Conservation (phyloP, 1,140 invertebrate genomes). For the Cydia splendana region DNA sequence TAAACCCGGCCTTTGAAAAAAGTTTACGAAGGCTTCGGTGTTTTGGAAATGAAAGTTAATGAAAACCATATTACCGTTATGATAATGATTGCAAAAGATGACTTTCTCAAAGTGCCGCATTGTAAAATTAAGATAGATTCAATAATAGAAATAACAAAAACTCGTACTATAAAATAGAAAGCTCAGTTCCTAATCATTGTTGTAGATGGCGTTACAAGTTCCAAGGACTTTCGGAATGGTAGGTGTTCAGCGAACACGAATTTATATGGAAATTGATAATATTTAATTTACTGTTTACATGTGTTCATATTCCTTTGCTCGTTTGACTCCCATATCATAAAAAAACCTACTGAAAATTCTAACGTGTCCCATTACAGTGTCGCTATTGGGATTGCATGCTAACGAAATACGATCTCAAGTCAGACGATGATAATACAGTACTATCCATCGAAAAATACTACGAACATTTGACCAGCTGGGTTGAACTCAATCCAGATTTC, state of each 20-base stretch:
- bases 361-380: conserved; percentile 47
- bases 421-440: conserved; percentile 30
- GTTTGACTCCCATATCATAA: neutral
- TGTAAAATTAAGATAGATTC: too few relatives aligned
- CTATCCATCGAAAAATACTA: conserved; percentile 52
- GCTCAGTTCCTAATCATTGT: neutral
- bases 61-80: neutral
- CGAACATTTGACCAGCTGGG: conserved; percentile 54
- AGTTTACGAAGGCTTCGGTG: neutral
- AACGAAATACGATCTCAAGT: conserved; percentile 50
- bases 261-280: neutral
- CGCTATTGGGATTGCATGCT: conserved; percentile 54
- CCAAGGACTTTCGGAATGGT: neutral
- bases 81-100: too few relatives aligned
- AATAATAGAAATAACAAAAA: too few relatives aligned
- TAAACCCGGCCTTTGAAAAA: neutral
- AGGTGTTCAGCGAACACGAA: neutral
- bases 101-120: too few relatives aligned
- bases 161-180: too few relatives aligned
- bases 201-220: neutral
- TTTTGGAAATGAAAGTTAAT: neutral
- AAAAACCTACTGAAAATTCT: neutral
- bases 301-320: too few relatives aligned
- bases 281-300: too few relatives aligned
- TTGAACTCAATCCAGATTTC: conserved; percentile 51